A percentile compares a stretch with the other conserved stretches of the same genome.
Conservation (phyloP, 2,888 invertebrate species). For the Caenorhabditis panamensis region DNA sequence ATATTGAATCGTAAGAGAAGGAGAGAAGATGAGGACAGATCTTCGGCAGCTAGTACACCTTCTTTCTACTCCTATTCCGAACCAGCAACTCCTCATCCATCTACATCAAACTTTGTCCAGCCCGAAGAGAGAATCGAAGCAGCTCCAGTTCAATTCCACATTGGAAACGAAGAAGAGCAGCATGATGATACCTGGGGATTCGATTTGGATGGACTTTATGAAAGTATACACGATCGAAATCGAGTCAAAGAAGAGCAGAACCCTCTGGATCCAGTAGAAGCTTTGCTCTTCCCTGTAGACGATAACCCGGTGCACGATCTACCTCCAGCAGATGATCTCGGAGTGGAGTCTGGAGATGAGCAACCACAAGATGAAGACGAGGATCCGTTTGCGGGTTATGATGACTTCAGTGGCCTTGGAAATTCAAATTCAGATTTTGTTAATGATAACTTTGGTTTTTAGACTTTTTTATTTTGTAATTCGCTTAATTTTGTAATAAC, state of each 20-base stretch:
- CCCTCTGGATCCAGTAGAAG: constrained; percentile 17
- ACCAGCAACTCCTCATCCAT: constrained; percentile 4
- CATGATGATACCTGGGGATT: constrained; percentile 24
- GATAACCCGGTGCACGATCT: constrained; percentile 3
- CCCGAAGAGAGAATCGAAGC: background rate
- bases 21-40: constrained; percentile 38
- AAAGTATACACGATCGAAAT: constrained; percentile 25
- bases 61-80: constrained; percentile 3
- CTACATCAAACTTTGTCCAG: background rate
- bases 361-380: constrained; percentile 26
- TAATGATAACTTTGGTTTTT: constrained; percentile 49
- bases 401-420: constrained; percentile 28
- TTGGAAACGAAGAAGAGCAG: constrained; percentile 19
- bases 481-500: background rate
- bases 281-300: constrained; percentile 18
- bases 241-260: background rate
- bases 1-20: constrained; percentile 27
- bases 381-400: background rate
- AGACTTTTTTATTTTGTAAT: constrained; percentile 1
- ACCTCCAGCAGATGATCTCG: background rate
- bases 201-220: constrained; percentile 46
- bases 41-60: constrained; percentile 22
- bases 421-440: constrained; percentile 36
- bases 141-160: constrained; percentile 22
- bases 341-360: constrained; percentile 1